phyloP scores from a whole-genome alignment of 2,888 invertebrate species.

The Lasiommata megera region DNA sequence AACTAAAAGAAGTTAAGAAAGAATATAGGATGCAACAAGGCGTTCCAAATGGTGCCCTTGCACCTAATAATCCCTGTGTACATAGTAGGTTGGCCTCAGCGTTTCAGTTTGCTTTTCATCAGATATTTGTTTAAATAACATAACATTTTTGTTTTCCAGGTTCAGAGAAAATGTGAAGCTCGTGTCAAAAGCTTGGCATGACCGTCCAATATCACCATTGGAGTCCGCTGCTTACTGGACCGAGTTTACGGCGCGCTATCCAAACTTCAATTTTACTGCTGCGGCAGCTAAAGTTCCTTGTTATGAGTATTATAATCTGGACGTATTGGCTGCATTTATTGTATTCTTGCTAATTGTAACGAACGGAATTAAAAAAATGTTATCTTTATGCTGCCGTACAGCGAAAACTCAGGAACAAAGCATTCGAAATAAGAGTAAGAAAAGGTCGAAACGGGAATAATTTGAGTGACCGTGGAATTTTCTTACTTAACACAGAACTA shows the following conservation, averaged over 20 bases:
- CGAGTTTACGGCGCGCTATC: slow-evolving; percentile 81
- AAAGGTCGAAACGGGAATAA: slow-evolving; percentile 34
- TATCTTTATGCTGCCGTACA: slow-evolving; percentile 32
- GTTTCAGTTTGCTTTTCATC: no score
- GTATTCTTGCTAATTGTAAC: slow-evolving; percentile 34
- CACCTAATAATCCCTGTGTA: no score
- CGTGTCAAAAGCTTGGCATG: slow-evolving; percentile 78
- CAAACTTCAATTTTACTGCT: slow-evolving; percentile 69
- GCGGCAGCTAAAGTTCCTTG: slow-evolving; percentile 78
- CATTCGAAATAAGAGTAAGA: slow-evolving; percentile 25
- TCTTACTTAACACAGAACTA: no score
- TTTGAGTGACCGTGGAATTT: neutral
- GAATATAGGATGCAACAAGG: no score
- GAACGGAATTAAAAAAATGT: slow-evolving; percentile 29
- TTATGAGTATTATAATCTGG: slow-evolving; percentile 75
- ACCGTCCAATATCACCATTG: slow-evolving; percentile 80
- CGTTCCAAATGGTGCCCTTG: no score
- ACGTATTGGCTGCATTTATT: slow-evolving; percentile 40
- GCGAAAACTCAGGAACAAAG: slow-evolving; percentile 18
- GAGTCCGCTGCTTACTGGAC: slow-evolving; percentile 84
- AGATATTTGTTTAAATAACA: no score
- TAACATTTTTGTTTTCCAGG: slow-evolving; percentile 46
- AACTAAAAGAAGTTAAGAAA: no score
- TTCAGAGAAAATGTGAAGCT: slow-evolving; percentile 66
- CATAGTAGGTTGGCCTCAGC: no score